phyloP scores from a whole-genome alignment of 2,797 vertebrate species.

The Glyptemys insculpta region DNA sequence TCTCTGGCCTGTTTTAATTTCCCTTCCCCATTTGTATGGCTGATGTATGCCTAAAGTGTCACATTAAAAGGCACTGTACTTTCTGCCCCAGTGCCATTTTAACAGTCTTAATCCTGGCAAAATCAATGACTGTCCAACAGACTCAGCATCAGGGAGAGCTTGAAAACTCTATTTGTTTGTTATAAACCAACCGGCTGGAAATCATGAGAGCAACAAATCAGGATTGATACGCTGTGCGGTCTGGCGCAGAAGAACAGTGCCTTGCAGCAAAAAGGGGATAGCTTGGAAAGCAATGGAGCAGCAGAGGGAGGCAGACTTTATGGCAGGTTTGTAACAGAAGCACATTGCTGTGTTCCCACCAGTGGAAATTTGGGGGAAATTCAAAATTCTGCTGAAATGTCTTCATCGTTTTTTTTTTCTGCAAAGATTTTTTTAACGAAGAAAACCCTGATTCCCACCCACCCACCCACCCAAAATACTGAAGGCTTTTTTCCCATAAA shows the following conservation, averaged over 20 bases:
- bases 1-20: constrained; percentile 7
- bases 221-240: constrained; percentile 55
- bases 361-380: background rate
- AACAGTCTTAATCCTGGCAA: constrained; percentile 36
- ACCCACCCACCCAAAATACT: accelerated
- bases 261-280: background rate
- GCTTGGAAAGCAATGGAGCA: background rate
- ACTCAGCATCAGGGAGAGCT: background rate
- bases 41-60: background rate
- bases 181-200: constrained; percentile 59
- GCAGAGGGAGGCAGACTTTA: background rate
- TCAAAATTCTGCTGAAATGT: background rate
- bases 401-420: background rate
- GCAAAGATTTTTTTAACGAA: background rate
- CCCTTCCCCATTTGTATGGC: background rate
- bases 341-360: accelerated
- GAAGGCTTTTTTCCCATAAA: background rate
- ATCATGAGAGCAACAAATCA: constrained; percentile 59
- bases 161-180: constrained; percentile 57
- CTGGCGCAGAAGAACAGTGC: constrained; percentile 35
- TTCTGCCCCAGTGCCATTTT: constrained; percentile 52
- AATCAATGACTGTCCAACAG: constrained; percentile 61
- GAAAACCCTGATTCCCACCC: background rate
- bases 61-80: constrained; percentile 50
- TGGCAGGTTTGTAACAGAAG: background rate